Evolutionary conservation across 2,888 invertebrate genomes (phyloP).

Genomic region (Ischnus inquisitorius): DNA sequence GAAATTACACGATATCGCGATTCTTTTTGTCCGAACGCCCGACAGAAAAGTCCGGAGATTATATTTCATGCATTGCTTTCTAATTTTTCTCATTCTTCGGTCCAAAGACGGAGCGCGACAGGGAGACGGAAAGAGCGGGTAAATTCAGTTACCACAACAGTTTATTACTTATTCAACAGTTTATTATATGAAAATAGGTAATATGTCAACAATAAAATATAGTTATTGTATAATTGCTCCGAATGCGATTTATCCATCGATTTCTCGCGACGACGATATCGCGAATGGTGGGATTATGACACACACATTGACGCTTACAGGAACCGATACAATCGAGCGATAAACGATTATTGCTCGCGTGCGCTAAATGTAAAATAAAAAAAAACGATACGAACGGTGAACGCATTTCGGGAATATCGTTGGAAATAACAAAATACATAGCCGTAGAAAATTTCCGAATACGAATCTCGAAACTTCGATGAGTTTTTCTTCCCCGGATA

Average conservation of each 20-base stretch:
- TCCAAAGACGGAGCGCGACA: too few relatives aligned
- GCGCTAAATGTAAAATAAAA: conserved; percentile 20
- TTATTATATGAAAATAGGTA: conserved; percentile 70
- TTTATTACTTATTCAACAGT: conserved; percentile 61
- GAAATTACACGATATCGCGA: not conserved
- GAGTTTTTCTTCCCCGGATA: not conserved
- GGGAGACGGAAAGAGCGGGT: not conserved
- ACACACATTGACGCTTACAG: conserved; percentile 34
- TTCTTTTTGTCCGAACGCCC: not conserved
- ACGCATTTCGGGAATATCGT: not conserved
- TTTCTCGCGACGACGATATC: conserved; percentile 21
- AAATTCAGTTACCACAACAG: not conserved
- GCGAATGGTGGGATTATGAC: conserved; percentile 32
- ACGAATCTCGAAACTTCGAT: not conserved
- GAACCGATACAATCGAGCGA: conserved; percentile 30
- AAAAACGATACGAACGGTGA: conserved; percentile 24
- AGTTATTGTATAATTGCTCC: conserved; percentile 66
- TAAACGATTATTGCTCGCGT: not conserved
- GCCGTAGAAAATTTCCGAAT: not conserved
- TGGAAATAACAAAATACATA: conserved; percentile 16
- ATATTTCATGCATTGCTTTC: not conserved
- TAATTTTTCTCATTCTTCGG: not conserved
- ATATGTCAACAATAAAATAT: conserved; percentile 72
- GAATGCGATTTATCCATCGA: conserved; percentile 49
- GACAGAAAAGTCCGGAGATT: not conserved